phyloP scores from a whole-genome alignment of 2,113 vertebrate genomes.

The Daubentonia madagascariensis region DNA sequence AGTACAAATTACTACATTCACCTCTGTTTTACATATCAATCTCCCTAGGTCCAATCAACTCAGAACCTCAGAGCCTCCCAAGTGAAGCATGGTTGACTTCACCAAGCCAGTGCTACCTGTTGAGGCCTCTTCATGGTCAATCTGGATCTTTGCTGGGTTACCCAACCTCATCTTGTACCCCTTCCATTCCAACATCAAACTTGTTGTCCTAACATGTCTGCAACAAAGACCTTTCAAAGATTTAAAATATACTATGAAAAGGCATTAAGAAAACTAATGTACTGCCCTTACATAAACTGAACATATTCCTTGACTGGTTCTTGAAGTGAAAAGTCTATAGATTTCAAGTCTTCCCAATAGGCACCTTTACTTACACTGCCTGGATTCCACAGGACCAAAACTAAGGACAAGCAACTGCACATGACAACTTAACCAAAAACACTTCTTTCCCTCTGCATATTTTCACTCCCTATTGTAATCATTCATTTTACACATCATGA shows the following conservation, averaged over 20 bases:
- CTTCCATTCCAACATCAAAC: not conserved
- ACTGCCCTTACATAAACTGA: not conserved
- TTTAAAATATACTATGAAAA: not conserved
- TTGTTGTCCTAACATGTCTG: not conserved
- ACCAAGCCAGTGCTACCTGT: not conserved
- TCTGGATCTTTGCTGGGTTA: not conserved
- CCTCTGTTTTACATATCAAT: not conserved
- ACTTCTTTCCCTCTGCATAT: not conserved
- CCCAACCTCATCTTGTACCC: not conserved
- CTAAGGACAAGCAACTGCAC: accelerated
- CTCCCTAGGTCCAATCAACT: not conserved
- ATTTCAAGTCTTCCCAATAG: not conserved
- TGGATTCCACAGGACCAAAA: not conserved
- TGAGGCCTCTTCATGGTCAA: not conserved
- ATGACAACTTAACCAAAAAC: not conserved
- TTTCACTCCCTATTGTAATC: not conserved
- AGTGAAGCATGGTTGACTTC: not conserved
- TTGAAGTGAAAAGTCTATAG: not conserved
- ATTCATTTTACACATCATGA: not conserved
- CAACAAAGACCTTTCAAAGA: not conserved
- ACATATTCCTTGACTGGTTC: not conserved
- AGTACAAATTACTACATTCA: not conserved
- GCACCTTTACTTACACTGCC: not conserved
- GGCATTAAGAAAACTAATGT: not conserved
- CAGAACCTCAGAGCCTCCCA: too few species aligned